Conservation (phyloP, 2,113 vertebrate genomes). For the Menidia beryllina region DNA sequence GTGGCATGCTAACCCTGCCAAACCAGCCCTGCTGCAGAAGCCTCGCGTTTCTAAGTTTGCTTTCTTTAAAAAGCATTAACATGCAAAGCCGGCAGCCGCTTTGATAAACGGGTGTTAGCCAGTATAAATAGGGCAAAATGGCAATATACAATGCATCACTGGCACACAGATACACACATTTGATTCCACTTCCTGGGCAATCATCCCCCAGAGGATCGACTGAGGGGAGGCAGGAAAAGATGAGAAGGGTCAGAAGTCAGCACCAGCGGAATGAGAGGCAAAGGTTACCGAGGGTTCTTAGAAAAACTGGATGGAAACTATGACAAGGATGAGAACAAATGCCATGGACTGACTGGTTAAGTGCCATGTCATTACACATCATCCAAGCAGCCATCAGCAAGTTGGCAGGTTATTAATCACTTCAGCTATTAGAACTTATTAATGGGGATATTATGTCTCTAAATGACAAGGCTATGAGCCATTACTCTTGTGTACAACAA, state of each 20-base stretch:
- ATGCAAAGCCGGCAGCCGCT: constrained; percentile 86
- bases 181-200: constrained; percentile 96
- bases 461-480: constrained; percentile 34
- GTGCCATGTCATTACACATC: constrained; percentile 40
- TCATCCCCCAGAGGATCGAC: constrained; percentile 96
- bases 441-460: constrained; percentile 48
- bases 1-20: constrained; percentile 53
- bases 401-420: constrained; percentile 46
- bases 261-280: constrained; percentile 57
- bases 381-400: constrained; percentile 39
- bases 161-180: constrained; percentile 96
- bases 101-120: constrained; percentile 64
- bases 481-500: constrained; percentile 31
- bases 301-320: constrained; percentile 45
- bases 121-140: constrained; percentile 70
- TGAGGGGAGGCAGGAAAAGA: constrained; percentile 92
- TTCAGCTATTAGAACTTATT: constrained; percentile 50
- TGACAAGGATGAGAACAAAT: constrained; percentile 45
- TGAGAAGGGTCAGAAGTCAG: constrained; percentile 86
- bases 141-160: constrained; percentile 66
- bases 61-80: constrained; percentile 56
- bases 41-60: constrained; percentile 82
- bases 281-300: constrained; percentile 63
- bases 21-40: constrained; percentile 42
- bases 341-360: constrained; percentile 33